Evolutionary conservation across 1,140 invertebrate species (phyloP).

Genomic region (Holotrichia oblita): DNA sequence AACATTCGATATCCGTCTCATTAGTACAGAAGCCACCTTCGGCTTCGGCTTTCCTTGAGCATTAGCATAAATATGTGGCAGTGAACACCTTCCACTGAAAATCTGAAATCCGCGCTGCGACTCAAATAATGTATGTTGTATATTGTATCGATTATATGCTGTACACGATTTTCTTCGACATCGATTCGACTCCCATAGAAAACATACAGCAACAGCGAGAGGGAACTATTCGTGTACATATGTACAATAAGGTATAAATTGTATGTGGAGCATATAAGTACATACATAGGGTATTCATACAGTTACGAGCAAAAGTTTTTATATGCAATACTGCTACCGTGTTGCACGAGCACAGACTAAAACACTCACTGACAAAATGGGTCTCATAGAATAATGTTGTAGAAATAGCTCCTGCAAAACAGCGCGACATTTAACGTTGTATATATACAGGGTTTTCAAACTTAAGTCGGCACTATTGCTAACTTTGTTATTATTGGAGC

Average conservation of each 20-base stretch:
- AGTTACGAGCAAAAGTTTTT: too few relatives aligned
- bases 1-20: slow-evolving; percentile 33
- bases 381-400: too few relatives aligned
- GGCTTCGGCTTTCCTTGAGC: background rate
- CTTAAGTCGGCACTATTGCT: too few relatives aligned
- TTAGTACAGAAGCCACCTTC: slow-evolving; percentile 32
- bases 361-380: too few relatives aligned
- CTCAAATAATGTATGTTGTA: background rate
- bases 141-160: slow-evolving; percentile 12
- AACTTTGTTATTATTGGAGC: too few relatives aligned
- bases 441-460: too few relatives aligned
- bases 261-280: too few relatives aligned
- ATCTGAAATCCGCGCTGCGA: background rate
- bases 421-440: too few relatives aligned
- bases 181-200: background rate
- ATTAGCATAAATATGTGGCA: slow-evolving; percentile 32
- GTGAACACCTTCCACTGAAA: slow-evolving; percentile 15
- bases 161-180: slow-evolving; percentile 25
- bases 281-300: too few relatives aligned
- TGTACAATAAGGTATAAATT: background rate
- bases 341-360: too few relatives aligned
- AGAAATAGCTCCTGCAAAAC: too few relatives aligned
- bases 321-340: too few relatives aligned
- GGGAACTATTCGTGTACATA: background rate
- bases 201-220: background rate